A percentile compares a stretch with the other conserved stretches of the same genome.
Evolutionary conservation across 2,113 vertebrate species (phyloP).

Genomic region (Lonchura striata): DNA sequence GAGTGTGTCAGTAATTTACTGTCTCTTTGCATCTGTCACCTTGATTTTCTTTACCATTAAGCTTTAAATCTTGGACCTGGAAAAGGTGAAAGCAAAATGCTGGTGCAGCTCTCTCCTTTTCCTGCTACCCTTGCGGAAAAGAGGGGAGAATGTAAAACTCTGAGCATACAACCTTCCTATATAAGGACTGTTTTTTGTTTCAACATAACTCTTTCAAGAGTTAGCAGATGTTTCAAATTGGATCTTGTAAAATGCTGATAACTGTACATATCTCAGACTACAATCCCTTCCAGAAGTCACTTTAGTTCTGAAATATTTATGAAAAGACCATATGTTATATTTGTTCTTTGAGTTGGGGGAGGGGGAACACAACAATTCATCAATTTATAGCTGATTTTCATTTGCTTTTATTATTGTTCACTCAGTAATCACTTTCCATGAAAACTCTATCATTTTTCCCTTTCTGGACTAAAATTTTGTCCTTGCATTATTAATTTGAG

Average conservation of each 20-base stretch:
- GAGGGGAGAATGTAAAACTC: background rate
- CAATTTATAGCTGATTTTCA: background rate
- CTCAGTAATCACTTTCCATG: background rate
- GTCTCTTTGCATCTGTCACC: conserved; percentile 54
- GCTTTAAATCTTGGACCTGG: conserved; percentile 50
- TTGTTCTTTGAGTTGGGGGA: background rate
- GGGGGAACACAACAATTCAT: background rate
- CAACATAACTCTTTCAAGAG: conserved; percentile 47
- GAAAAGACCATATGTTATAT: conserved; percentile 52
- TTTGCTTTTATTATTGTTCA: background rate
- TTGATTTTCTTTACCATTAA: conserved; percentile 59
- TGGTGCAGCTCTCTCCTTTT: background rate
- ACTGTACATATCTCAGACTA: conserved; percentile 37
- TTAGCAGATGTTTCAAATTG: conserved; percentile 66
- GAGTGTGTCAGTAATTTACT: conserved; percentile 62
- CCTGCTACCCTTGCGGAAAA: background rate
- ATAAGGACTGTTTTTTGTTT: conserved; percentile 18
- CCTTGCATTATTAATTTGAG: background rate
- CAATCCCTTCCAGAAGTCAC: conserved; percentile 51
- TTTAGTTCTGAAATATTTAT: conserved; percentile 61
- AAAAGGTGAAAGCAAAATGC: conserved; percentile 27
- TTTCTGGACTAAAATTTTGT: background rate
- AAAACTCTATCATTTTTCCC: background rate
- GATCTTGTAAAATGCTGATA: conserved; percentile 58
- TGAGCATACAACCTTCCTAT: background rate